A percentile compares a stretch with the other conserved stretches of the same genome.
phyloP scores from a whole-genome alignment of 2,113 vertebrate species.

The Halcyon senegalensis region DNA sequence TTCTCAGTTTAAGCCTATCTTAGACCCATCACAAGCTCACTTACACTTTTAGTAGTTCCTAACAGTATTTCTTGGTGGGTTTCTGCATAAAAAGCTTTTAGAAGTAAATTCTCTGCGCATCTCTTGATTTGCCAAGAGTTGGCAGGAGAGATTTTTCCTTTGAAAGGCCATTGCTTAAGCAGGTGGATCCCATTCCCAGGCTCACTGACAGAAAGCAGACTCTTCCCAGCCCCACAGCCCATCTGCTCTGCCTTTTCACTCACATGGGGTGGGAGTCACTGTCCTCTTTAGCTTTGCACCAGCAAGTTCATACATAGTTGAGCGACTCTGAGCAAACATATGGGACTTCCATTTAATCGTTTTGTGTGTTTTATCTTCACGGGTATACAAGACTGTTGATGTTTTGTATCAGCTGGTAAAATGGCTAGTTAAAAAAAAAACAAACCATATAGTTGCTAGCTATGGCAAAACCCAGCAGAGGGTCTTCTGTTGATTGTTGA shows the following conservation, averaged over 20 bases:
- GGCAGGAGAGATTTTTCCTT: background rate
- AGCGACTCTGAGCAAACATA: background rate
- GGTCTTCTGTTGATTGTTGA: background rate
- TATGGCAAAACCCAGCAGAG: background rate
- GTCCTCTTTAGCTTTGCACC: background rate
- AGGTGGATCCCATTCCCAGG: background rate
- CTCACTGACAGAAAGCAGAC: background rate
- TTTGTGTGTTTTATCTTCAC: background rate
- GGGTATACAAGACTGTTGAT: no score
- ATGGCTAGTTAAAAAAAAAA: background rate
- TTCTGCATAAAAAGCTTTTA: background rate
- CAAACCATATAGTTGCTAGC: background rate
- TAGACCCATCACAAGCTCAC: background rate
- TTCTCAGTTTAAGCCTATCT: background rate
- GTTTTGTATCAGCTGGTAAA: background rate
- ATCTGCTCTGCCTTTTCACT: background rate
- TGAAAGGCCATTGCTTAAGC: background rate
- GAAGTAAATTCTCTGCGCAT: background rate
- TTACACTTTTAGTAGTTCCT: background rate
- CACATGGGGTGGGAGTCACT: accelerated
- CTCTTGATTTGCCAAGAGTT: background rate
- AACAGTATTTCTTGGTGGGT: background rate
- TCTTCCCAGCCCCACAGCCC: background rate
- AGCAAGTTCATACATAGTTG: background rate
- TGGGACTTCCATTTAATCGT: accelerated